These are phyloP conservation scores for Heliothis subflexa DNA, from an alignment of 1,140 invertebrate genomes.

Conservation along the genomic window DNA sequence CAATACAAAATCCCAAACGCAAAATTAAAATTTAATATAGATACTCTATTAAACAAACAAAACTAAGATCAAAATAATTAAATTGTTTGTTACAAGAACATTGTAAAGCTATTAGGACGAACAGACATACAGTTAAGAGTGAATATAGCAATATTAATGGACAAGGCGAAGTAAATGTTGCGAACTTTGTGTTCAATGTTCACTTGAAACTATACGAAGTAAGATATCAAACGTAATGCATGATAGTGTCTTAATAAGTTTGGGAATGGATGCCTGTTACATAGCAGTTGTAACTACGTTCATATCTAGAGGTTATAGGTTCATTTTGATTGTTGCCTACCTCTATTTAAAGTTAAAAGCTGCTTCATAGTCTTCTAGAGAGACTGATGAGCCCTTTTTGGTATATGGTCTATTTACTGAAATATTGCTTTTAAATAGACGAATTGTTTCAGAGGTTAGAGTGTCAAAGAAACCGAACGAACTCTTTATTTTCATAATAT, in stretches of 20 bases:
- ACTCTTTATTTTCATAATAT: too few species aligned
- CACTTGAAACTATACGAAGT: conserved; percentile 62
- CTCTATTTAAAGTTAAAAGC: neutral
- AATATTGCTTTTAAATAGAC: too few species aligned
- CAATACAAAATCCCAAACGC: too few species aligned
- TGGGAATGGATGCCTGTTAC: conserved; percentile 53
- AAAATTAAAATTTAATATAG: too few species aligned
- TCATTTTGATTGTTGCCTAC: neutral
- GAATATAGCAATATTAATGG: conserved; percentile 50
- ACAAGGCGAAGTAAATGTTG: conserved; percentile 46
- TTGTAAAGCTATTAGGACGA: conserved; percentile 18
- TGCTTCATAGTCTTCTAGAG: too few species aligned
- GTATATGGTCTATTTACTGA: too few species aligned
- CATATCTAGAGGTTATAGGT: neutral
- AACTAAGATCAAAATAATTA: conserved; percentile 43
- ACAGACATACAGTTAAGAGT: conserved; percentile 3
- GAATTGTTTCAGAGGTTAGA: too few species aligned
- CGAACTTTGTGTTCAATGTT: conserved; percentile 55
- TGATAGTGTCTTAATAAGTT: conserved; percentile 56
- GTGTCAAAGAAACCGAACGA: too few species aligned
- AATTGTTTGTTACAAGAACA: conserved; percentile 25
- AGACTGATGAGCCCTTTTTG: too few species aligned
- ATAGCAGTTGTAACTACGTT: conserved; percentile 43
- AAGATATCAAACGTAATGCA: conserved; percentile 71
- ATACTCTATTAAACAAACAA: neutral